Conservation (phyloP, 2,888 invertebrate species). For the Diaprepes abbreviatus region DNA sequence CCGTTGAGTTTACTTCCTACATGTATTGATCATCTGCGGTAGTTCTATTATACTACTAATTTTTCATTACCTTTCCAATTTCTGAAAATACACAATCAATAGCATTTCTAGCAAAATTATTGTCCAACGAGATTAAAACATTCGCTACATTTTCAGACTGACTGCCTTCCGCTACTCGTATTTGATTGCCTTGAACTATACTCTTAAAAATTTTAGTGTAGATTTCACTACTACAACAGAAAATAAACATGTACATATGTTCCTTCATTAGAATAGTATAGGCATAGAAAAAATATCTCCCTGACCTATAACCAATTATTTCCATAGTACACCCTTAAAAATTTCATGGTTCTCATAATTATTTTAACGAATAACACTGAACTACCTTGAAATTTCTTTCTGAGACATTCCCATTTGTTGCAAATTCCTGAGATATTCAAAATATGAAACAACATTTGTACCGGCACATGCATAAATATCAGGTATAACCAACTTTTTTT, state of each 20-base stretch:
- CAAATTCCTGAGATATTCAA: slow-evolving; percentile 60
- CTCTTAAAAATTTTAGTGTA: slow-evolving; percentile 27
- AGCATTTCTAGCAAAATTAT: slow-evolving; percentile 21
- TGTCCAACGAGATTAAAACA: slow-evolving; percentile 23
- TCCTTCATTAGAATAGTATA: too few species aligned
- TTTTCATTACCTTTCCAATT: slow-evolving; percentile 41
- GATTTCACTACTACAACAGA: slow-evolving; percentile 28
- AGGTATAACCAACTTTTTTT: slow-evolving; percentile 61
- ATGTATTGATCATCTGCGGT: too few species aligned
- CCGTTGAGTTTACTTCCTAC: too few species aligned
- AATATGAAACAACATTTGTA: slow-evolving; percentile 60
- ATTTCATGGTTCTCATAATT: too few species aligned
- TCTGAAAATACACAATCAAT: slow-evolving; percentile 31
- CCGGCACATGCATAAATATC: slow-evolving; percentile 63
- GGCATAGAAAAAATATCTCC: too few species aligned
- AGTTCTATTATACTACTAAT: too few species aligned
- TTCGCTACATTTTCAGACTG: slow-evolving; percentile 1
- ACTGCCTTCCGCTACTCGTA: not conserved
- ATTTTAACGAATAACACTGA: too few species aligned
- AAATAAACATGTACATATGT: not conserved
- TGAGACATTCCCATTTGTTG: slow-evolving; percentile 46
- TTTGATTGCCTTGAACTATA: slow-evolving; percentile 9
- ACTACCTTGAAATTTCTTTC: slow-evolving; percentile 45
- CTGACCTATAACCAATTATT: too few species aligned
- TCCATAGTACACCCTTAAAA: too few species aligned